Evolutionary conservation across 1,140 invertebrate genomes (phyloP).

Genomic region (Zaprionus africanus): DNA sequence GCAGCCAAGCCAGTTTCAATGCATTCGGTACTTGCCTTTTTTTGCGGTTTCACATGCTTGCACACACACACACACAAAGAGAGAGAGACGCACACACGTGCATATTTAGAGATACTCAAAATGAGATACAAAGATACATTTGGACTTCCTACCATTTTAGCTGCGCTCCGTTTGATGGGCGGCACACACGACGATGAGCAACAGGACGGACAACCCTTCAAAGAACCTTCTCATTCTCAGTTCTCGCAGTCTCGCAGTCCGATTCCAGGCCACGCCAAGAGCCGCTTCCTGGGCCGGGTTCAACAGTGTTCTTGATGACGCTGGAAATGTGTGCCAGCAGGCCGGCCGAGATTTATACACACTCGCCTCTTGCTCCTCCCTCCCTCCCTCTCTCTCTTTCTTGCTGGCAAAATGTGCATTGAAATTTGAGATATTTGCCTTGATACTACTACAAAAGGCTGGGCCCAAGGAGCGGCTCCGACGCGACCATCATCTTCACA

Average conservation of each 20-base stretch:
- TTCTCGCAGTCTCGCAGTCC: slow-evolving; percentile 27
- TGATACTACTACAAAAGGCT: slow-evolving; percentile 77
- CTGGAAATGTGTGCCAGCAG: slow-evolving; percentile 72
- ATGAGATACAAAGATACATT: slow-evolving; percentile 82
- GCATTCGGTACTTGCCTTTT: slow-evolving; percentile 73
- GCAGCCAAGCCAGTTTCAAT: slow-evolving; percentile 52
- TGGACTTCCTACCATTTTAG: slow-evolving; percentile 81
- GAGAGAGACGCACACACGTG: slow-evolving; percentile 39
- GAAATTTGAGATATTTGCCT: slow-evolving; percentile 81
- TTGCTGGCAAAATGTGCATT: slow-evolving; percentile 59
- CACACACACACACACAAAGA: slow-evolving; percentile 22
- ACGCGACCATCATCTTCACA: slow-evolving; percentile 57
- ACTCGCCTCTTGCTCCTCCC: background rate
- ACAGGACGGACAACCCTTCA: slow-evolving; percentile 49
- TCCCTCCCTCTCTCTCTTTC: background rate
- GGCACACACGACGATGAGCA: slow-evolving; percentile 62
- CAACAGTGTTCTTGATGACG: slow-evolving; percentile 7
- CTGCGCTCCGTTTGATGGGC: slow-evolving; percentile 72
- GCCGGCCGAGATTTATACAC: slow-evolving; percentile 51
- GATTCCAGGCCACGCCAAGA: slow-evolving; percentile 14
- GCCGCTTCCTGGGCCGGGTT: slow-evolving; percentile 45
- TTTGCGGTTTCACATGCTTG: slow-evolving; percentile 62
- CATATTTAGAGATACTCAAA: slow-evolving; percentile 83
- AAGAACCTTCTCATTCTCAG: slow-evolving; percentile 25
- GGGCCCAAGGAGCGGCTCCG: slow-evolving; percentile 54